phyloP scores from a whole-genome alignment of 2,113 vertebrate species.

The Hyperoodon ampullatus region DNA sequence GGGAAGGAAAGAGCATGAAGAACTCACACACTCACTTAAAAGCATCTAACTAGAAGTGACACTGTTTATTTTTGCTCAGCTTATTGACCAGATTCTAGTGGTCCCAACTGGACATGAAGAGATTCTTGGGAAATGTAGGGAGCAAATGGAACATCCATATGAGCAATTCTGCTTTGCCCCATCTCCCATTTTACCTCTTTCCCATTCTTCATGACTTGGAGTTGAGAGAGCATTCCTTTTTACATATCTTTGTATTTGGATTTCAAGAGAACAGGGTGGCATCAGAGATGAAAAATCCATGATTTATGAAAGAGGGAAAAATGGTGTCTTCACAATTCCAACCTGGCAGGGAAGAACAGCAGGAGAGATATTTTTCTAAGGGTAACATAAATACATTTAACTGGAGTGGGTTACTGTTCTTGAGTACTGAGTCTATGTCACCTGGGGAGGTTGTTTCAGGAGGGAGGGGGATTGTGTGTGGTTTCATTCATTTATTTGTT shows the following conservation, averaged over 20 bases:
- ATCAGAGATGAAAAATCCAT: neutral
- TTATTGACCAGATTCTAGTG: neutral
- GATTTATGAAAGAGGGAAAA: neutral
- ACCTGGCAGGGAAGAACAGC: neutral
- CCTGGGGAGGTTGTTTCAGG: neutral
- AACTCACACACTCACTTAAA: neutral
- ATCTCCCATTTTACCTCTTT: neutral
- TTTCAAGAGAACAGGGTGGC: neutral
- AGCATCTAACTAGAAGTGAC: neutral
- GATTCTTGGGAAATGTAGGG: neutral
- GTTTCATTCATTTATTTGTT: neutral
- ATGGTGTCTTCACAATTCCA: neutral
- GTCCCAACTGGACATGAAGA: neutral
- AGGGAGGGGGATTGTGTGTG: neutral
- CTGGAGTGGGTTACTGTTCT: neutral
- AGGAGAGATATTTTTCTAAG: neutral
- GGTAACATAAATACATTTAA: neutral
- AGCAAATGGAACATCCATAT: accelerated
- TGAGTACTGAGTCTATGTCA: neutral
- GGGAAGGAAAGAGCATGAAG: neutral
- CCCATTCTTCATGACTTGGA: neutral
- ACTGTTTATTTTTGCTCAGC: neutral
- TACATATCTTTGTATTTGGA: neutral
- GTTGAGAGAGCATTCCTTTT: neutral
- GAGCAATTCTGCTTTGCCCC: neutral